phyloP scores from a whole-genome alignment of 2,888 invertebrate species.

The Epinotia bilunana region DNA sequence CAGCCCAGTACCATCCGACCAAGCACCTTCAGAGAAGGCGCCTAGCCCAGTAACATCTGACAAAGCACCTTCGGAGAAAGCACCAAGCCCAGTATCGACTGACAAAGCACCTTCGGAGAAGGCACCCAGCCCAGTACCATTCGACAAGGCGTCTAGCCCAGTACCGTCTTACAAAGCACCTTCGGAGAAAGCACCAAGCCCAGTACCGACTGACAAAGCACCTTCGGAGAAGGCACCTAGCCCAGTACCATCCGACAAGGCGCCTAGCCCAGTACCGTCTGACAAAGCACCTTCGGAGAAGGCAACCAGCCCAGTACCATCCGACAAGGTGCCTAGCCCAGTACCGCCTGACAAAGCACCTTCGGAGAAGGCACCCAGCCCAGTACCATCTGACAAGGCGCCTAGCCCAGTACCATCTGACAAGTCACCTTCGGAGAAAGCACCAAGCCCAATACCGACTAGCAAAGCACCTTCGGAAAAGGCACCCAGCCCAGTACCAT shows the following conservation, averaged over 20 bases:
- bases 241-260: neutral
- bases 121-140: constrained; percentile 30
- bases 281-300: no score
- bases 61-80: neutral
- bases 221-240: constrained; percentile 18
- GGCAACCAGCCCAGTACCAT: neutral
- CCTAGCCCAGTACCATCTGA: neutral
- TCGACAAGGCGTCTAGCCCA: no score
- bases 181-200: constrained; percentile 26
- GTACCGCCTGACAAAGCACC: neutral
- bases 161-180: neutral
- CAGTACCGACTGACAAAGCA: neutral
- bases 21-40: neutral
- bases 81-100: neutral
- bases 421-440: neutral
- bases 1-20: neutral
- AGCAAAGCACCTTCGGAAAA: neutral
- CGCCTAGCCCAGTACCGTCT: no score
- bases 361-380: neutral
- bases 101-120: constrained; percentile 20
- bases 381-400: constrained; percentile 12
- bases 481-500: constrained; percentile 21
- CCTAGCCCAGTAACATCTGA: neutral
- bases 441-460: neutral
- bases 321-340: neutral